Evolutionary conservation across 2,113 vertebrate genomes (phyloP).

Genomic region (Arizona elegans): DNA sequence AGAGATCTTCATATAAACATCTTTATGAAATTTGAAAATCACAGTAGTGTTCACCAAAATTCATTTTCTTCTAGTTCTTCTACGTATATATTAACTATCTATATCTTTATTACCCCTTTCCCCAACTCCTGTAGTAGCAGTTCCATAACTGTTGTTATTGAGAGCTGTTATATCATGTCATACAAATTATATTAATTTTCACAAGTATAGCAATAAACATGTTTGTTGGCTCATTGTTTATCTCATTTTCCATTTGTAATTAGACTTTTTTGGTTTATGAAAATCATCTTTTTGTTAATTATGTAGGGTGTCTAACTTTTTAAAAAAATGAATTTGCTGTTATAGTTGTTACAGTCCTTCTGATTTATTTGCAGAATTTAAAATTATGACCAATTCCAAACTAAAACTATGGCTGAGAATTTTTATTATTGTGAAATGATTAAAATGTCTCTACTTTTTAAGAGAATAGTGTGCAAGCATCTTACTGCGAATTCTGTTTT

Average conservation of each 20-base stretch:
- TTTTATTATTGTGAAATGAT: not conserved
- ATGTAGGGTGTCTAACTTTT: not conserved
- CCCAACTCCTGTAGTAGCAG: not conserved
- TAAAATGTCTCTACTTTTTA: not conserved
- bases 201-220: not conserved
- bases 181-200: not conserved
- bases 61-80: not conserved
- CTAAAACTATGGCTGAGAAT: not conserved
- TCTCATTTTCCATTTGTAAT: not conserved
- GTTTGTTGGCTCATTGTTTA: not conserved
- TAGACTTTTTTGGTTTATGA: not conserved
- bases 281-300: not conserved
- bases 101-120: not conserved
- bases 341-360: not conserved
- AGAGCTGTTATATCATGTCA: not conserved
- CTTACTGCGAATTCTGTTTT: not conserved
- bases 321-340: not conserved
- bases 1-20: not conserved
- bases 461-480: not conserved
- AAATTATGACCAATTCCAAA: not conserved
- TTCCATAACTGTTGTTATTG: not conserved
- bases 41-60: not conserved
- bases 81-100: not conserved
- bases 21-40: conserved; percentile 20
- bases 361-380: not conserved